These are phyloP conservation scores for Dromaius novaehollandiae DNA, from an alignment of 2,113 vertebrate species.

Conservation along the genomic window DNA sequence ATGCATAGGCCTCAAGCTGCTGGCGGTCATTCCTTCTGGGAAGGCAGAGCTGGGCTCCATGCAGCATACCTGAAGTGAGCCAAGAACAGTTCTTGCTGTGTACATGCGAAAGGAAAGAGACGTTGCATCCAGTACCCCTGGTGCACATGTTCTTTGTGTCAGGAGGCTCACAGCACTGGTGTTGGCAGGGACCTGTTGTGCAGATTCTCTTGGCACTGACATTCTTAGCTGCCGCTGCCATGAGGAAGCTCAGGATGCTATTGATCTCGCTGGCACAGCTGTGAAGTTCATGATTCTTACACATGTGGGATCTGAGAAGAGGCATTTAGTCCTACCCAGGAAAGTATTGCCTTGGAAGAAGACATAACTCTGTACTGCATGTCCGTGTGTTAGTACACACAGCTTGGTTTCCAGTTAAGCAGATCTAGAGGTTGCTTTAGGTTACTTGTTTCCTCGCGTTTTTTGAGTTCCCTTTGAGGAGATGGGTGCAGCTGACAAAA, in stretches of 20 bases:
- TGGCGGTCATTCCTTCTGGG: not conserved
- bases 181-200: not conserved
- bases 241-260: not conserved
- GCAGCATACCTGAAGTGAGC: not conserved
- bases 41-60: not conserved
- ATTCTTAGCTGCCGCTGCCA: not conserved
- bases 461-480: not conserved
- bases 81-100: not conserved
- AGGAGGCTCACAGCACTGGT: not conserved
- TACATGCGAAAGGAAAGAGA: not conserved
- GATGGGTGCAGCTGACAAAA: not conserved
- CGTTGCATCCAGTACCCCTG: not conserved
- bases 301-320: not conserved
- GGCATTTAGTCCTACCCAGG: not conserved
- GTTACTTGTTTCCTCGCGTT: constrained; percentile 7
- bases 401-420: not conserved
- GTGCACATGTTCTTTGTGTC: not conserved
- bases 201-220: not conserved
- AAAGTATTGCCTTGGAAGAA: not conserved
- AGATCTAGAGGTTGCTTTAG: not conserved
- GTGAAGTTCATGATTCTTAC: not conserved
- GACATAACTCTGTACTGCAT: not conserved
- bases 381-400: not conserved
- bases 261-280: rapidly evolving
- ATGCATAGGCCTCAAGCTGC: not conserved